phyloP scores from a whole-genome alignment of 2,113 vertebrate species.

The Pristiophorus japonicus region DNA sequence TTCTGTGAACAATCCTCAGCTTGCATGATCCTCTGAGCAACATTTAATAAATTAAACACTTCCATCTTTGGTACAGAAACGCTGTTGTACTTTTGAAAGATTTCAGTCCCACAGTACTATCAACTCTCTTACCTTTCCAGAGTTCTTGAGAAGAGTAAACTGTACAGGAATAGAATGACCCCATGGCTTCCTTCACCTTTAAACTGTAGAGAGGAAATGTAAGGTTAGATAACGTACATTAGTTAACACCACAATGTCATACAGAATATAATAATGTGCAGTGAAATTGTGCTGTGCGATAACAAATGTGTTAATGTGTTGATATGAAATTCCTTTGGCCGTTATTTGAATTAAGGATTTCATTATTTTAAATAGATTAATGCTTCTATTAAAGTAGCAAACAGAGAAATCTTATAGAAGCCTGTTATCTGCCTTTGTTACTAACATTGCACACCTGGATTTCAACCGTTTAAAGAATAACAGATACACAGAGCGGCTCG shows the following conservation, averaged over 20 bases:
- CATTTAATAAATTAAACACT: neutral
- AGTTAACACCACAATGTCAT: neutral
- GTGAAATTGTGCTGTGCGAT: neutral
- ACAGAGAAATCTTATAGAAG: neutral
- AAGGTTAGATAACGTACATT: neutral
- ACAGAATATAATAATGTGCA: neutral
- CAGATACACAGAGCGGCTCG: neutral
- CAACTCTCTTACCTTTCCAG: conserved; percentile 61
- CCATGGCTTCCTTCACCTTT: conserved; percentile 65
- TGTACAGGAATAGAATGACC: conserved; percentile 78
- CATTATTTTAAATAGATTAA: neutral
- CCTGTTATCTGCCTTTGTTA: neutral
- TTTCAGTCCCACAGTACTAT: neutral
- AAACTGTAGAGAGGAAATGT: conserved; percentile 57
- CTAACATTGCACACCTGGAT: neutral
- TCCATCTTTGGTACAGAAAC: neutral
- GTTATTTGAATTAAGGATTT: neutral
- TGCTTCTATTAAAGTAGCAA: neutral
- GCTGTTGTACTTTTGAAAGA: neutral
- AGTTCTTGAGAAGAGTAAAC: conserved; percentile 74
- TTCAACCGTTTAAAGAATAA: neutral
- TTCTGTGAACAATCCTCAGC: neutral
- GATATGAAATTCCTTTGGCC: neutral
- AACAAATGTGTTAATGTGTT: neutral
- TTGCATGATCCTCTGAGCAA: neutral